Evolutionary conservation across 2,113 vertebrate species (phyloP).

Genomic region (Spea bombifrons): DNA sequence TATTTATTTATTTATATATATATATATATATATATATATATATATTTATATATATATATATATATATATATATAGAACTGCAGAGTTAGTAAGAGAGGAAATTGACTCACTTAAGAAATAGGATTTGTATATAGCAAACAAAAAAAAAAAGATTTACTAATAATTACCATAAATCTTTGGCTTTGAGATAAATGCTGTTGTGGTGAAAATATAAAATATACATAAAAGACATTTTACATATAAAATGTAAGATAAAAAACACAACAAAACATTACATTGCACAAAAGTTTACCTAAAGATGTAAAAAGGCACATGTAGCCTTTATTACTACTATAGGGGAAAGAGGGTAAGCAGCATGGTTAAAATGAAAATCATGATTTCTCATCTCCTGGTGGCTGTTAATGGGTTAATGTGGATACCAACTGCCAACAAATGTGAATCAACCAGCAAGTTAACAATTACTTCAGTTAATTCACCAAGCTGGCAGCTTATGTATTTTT

Average conservation of each 20-base stretch:
- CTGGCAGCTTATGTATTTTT: too few relatives aligned
- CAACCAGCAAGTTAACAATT: too few relatives aligned
- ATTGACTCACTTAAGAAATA: slow-evolving; percentile 3
- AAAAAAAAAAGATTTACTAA: too few relatives aligned
- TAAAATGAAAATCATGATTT: not conserved
- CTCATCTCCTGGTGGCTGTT: not conserved
- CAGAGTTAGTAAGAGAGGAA: not conserved
- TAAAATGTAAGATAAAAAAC: not conserved
- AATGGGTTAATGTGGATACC: too few relatives aligned
- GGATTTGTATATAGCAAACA: not conserved
- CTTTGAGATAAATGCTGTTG: not conserved
- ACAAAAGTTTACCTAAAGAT: slow-evolving; percentile 1
- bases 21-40: too few relatives aligned
- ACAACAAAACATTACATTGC: slow-evolving; percentile 12
- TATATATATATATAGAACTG: not conserved
- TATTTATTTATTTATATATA: too few relatives aligned
- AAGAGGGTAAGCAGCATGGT: slow-evolving; percentile 1
- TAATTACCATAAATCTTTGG: too few relatives aligned
- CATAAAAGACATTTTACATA: not conserved
- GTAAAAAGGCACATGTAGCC: slow-evolving; percentile 11
- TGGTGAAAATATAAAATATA: slow-evolving; percentile 9
- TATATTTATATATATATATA: too few relatives aligned
- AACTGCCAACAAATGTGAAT: too few relatives aligned
- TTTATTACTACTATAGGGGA: not conserved
- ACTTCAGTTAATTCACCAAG: too few relatives aligned